Evolutionary conservation across 2,888 invertebrate genomes (phyloP), one percentile per base, ranked within the genome.

Genomic region (Aquatica leii): DNA sequence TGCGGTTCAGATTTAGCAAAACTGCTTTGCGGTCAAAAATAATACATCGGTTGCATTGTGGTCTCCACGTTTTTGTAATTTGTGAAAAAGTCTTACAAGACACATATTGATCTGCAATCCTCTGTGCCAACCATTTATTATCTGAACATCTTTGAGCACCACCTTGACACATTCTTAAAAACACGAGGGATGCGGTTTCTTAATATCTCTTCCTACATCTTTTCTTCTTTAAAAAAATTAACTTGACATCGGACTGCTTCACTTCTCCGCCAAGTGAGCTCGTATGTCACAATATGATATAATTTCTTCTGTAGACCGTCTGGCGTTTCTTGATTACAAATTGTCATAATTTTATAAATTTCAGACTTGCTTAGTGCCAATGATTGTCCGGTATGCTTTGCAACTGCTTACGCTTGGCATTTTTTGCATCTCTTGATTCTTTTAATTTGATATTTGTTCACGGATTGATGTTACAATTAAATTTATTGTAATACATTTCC

Each of bases 61-160:
- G n/a, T n/a, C n/a, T n/a, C n/a, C n/a, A n/a, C 18, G 46, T 46
- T 46, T 46, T 9, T 46, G 2, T 17, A 46, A 5, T 46, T 46
- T 46, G 14, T 17, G 2, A 14, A 46, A 46, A 2, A 37, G 11
- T 37, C 37, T 11, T 9, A 37, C 37, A 9, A 12, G 37, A 9
- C 11, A 37, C 2, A 37, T 2, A 37, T n/a, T n/a, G n/a, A n/a
- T n/a, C n/a, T n/a, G n/a, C n/a, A 5, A 11, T 12, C 12, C 2
- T n/a, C 12, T 37, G 18, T 11, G 17, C 37, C 18, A 52, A 37
- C 52, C 52, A 52, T 34, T 52, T 52, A 52, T 20, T n/a, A n/a
- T n/a, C n/a, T n/a, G n/a, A n/a, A n/a, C n/a, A n/a, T n/a, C n/a
- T n/a, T n/a, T n/a, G n/a, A n/a, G 15, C 35, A 37, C 52, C 52